phyloP scores from a whole-genome alignment of 1,140 invertebrate species.

The Matsumurasca onukii region DNA sequence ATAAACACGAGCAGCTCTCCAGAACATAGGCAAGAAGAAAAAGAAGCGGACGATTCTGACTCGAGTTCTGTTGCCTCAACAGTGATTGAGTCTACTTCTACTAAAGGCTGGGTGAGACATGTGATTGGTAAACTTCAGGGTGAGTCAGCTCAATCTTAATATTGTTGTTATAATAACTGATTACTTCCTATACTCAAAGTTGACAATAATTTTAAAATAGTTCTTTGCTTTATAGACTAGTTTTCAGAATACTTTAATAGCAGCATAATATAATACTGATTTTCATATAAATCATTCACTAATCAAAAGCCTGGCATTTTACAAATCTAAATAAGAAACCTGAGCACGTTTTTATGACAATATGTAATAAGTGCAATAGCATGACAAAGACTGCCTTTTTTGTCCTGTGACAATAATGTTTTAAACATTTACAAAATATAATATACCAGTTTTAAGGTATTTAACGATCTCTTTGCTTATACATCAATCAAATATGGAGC shows the following conservation, averaged over 20 bases:
- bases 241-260: not conserved
- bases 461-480: slow-evolving; percentile 1
- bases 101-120: slow-evolving; percentile 54
- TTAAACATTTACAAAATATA: not conserved
- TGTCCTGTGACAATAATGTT: slow-evolving; percentile 16
- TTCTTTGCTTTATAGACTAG: not conserved
- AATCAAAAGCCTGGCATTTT: no score
- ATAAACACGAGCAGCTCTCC: slow-evolving; percentile 34
- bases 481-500: not conserved
- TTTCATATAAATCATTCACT: no score
- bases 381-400: slow-evolving; percentile 8
- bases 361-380: slow-evolving; percentile 9
- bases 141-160: slow-evolving; percentile 34
- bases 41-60: slow-evolving; percentile 49
- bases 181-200: not conserved
- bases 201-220: slow-evolving; percentile 8
- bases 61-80: slow-evolving; percentile 51
- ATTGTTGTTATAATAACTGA: not conserved
- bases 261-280: not conserved
- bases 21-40: slow-evolving; percentile 8
- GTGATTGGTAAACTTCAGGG: slow-evolving; percentile 54
- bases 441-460: slow-evolving; percentile 25
- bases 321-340: no score
- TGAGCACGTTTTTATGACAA: no score
- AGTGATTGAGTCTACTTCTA: slow-evolving; percentile 46